phyloP scores from a whole-genome alignment of 2,888 invertebrate species.

The Dryobotodes eremita region DNA sequence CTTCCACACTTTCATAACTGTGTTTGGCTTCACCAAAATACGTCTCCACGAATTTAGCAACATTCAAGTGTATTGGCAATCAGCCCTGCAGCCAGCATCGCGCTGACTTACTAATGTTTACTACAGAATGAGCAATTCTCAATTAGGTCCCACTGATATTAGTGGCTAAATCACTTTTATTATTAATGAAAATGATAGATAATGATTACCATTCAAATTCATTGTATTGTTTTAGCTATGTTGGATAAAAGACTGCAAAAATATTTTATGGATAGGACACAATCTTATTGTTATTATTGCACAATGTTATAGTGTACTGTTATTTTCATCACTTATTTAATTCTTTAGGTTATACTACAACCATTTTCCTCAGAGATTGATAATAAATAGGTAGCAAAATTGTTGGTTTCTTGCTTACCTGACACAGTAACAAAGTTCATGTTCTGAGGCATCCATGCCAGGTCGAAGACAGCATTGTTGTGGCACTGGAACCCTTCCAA shows the following conservation, averaged over 20 bases:
- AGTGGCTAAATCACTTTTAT: neutral
- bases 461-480: conserved; percentile 96
- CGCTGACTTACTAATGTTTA: neutral
- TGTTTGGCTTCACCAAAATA: neutral
- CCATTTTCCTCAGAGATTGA: neutral
- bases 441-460: conserved; percentile 95
- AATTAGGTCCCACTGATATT: neutral
- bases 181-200: neutral
- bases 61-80: neutral
- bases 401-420: conserved; percentile 78
- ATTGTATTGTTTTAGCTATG: neutral
- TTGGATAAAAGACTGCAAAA: neutral
- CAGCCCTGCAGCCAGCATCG: neutral
- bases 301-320: neutral
- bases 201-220: neutral
- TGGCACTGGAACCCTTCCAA: conserved; percentile 92
- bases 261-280: neutral
- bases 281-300: neutral
- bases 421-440: conserved; percentile 96
- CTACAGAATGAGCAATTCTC: neutral
- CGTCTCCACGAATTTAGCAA: neutral
- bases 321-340: neutral
- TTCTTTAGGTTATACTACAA: neutral
- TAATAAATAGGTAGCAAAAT: neutral
- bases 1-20: neutral